A percentile compares a stretch with the other conserved stretches of the same genome.
Evolutionary conservation across 2,797 vertebrate genomes (phyloP).

Genomic region (Peromyscus nudipes): DNA sequence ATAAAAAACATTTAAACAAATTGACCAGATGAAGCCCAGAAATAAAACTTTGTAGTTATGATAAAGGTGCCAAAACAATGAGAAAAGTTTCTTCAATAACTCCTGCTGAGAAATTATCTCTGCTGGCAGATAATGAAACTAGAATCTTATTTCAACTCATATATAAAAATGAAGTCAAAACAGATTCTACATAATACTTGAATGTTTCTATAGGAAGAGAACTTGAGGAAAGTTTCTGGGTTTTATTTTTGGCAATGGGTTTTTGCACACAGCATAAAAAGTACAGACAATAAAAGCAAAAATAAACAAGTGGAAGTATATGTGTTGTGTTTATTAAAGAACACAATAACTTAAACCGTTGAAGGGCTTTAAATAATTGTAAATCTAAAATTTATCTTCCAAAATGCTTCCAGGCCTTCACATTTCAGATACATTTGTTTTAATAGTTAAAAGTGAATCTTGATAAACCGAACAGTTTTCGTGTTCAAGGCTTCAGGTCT

Average conservation of each 20-base stretch:
- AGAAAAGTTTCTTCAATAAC: not conserved
- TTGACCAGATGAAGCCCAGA: not conserved
- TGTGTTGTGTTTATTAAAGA: not conserved
- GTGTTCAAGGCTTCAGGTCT: not conserved
- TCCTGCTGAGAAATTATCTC: not conserved
- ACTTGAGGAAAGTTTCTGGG: not conserved
- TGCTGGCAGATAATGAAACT: not conserved
- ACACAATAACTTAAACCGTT: not conserved
- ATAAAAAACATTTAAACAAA: not conserved
- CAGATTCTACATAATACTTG: not conserved
- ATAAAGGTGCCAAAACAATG: not conserved
- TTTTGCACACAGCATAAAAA: not conserved
- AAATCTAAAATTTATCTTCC: not conserved
- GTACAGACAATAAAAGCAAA: not conserved
- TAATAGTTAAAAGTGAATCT: not conserved
- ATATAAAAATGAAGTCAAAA: conserved; percentile 16
- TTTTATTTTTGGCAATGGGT: not conserved
- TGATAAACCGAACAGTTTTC: conserved; percentile 14
- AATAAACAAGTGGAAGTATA: not conserved
- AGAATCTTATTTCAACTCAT: not conserved
- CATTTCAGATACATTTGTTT: not conserved
- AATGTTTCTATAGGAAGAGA: not conserved
- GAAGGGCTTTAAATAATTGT: not conserved
- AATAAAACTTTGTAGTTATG: not conserved
- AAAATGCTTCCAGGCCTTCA: not conserved